Conservation (phyloP, 2,888 invertebrate genomes). For the Acleris laterana region DNA sequence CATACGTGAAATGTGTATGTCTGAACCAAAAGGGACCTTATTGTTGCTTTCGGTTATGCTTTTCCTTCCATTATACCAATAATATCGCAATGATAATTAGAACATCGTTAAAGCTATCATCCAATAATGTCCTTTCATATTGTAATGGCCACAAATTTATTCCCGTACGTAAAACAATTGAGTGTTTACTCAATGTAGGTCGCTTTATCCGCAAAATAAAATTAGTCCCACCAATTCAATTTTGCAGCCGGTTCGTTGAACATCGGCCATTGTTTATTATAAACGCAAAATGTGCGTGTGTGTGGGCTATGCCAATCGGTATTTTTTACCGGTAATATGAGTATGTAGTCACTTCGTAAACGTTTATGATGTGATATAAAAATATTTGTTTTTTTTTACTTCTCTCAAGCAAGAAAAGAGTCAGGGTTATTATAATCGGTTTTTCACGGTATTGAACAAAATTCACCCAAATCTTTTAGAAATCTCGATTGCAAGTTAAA, state of each 20-base stretch:
- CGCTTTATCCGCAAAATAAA: conserved; percentile 18
- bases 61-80: no score
- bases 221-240: conserved; percentile 12
- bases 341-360: conserved; percentile 1
- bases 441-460: conserved; percentile 15
- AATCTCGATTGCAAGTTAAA: conserved; percentile 21
- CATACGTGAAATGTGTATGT: conserved; percentile 6
- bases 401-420: neutral
- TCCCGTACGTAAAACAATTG: conserved; percentile 18
- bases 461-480: conserved; percentile 26
- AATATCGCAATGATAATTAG: no score
- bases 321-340: conserved; percentile 2
- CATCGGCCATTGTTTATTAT: neutral
- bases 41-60: no score
- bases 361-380: conserved; percentile 7
- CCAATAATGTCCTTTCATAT: no score
- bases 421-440: conserved; percentile 19
- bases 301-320: conserved; percentile 5
- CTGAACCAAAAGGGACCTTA: no score
- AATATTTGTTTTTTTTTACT: neutral
- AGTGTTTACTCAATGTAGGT: conserved; percentile 10
- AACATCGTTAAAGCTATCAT: no score
- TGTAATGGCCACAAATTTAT: conserved; percentile 9
- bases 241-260: conserved; percentile 4
- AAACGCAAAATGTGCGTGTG: neutral